Evolutionary conservation across 1,140 invertebrate genomes (phyloP).

Genomic region (Grapholita molesta): DNA sequence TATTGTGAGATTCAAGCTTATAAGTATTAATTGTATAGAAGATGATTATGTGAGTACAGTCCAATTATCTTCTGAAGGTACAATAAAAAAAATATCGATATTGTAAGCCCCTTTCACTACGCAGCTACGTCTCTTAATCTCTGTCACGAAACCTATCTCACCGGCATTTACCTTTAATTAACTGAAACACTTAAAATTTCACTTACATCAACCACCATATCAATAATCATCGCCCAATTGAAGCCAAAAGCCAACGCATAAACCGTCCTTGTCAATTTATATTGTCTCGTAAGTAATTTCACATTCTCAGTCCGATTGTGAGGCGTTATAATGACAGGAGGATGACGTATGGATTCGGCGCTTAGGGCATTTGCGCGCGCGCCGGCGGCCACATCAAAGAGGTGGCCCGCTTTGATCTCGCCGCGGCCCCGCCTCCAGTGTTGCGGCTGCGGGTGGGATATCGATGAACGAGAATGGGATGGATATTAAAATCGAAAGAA

Average conservation of each 20-base stretch:
- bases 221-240: conserved; percentile 1
- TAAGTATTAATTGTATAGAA: too few relatives aligned
- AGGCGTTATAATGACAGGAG: conserved; percentile 76
- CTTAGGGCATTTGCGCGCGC: conserved; percentile 75
- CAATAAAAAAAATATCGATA: too few relatives aligned
- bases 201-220: not conserved
- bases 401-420: conserved; percentile 74
- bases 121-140: too few relatives aligned
- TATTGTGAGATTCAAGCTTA: too few relatives aligned
- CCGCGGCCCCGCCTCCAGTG: conserved; percentile 60
- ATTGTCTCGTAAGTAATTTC: conserved; percentile 76
- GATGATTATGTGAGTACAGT: too few relatives aligned
- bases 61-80: too few relatives aligned
- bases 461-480: conserved; percentile 27
- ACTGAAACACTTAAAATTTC: not conserved
- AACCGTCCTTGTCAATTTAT: conserved; percentile 74
- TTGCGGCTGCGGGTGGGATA: conserved; percentile 28
- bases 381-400: conserved; percentile 76
- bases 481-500: too few relatives aligned
- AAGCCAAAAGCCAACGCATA: conserved; percentile 52
- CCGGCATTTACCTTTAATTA: not conserved
- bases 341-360: conserved; percentile 77
- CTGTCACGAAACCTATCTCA: not conserved
- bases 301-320: conserved; percentile 72
- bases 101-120: too few relatives aligned